Base-by-base conservation (phyloP, 2,113 vertebrate genomes). In the Picathartes gymnocephalus region DNA sequence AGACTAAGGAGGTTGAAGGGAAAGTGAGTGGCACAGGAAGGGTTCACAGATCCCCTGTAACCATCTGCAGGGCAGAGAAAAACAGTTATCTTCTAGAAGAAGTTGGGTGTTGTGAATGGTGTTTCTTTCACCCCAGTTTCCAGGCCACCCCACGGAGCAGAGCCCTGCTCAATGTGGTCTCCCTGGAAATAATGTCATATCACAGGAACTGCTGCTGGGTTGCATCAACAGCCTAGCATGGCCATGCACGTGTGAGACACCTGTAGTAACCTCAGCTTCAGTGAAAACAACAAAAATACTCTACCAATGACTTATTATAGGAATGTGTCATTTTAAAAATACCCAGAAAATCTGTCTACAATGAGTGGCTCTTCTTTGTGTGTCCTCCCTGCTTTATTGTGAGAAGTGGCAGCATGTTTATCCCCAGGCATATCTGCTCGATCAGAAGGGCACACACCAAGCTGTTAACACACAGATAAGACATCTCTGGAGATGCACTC, bases 301-400 rank as follows among this genome's bases (percentile, higher is more conserved):
- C 74, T 9, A 17, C 54, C 62, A 25, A 3, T 44, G 33, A 87
- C 56, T 93, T 30, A 19, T 50, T 44, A 11, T 21, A 57, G 13
- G 47, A 87, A 50, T 1, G 4, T 42, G 56, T 33, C 3, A 11
- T 58, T 71, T 48, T 58, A 3, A 68, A 86, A 91, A 83, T 19
- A 61, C 31, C 33, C 28, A 71, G 39, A 71, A 78, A 74, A 66
- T 13, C 22, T 39, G 0, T 39, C 51, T 77, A 1, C 30, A 10
- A 2, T 22, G 1, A 3, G 18, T 0, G 0, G 18, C 37, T 69
- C 35, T 45, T 45, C 62, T 65, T 15, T 35, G 19, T 3, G 7
- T 10, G 5, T 40, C 48, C 37, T 60, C 19, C 23, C 54, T 45
- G 48, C 62, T 73, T 40, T 35, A 9, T 12, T 69, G 28, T 2